A percentile compares a stretch with the other conserved stretches of the same genome.
Conservation (phyloP, 53 echinoderm and acorn worm species). For the Henricia sp. region DNA sequence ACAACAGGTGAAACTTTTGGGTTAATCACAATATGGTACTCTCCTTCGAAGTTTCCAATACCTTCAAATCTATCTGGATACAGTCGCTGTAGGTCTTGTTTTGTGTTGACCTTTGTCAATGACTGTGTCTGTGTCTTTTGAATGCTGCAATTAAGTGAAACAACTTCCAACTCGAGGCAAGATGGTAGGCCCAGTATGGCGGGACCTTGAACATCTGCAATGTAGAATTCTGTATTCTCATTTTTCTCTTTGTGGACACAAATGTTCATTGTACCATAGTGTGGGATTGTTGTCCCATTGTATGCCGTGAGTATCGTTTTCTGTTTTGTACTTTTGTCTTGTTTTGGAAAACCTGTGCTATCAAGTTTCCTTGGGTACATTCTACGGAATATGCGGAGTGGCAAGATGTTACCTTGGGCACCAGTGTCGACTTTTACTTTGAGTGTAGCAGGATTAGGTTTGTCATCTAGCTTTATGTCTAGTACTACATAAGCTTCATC, state of each 20-base stretch:
- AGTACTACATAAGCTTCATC: constrained; percentile 52
- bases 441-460: constrained; percentile 31
- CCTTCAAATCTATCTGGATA: constrained; percentile 72
- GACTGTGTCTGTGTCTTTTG: constrained; percentile 2
- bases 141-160: constrained; percentile 38
- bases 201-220: constrained; percentile 54
- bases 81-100: constrained; percentile 48
- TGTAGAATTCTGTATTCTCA: constrained; percentile 48
- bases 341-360: constrained; percentile 29
- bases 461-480: constrained; percentile 13
- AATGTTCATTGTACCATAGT: constrained; percentile 49
- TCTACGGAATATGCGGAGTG: constrained; percentile 28
- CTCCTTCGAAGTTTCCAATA: constrained; percentile 61
- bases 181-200: constrained; percentile 61
- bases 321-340: background rate
- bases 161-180: constrained; percentile 28
- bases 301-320: constrained; percentile 58
- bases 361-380: constrained; percentile 47
- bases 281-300: constrained; percentile 64
- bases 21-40: constrained; percentile 58
- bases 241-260: constrained; percentile 29
- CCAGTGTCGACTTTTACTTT: constrained; percentile 60
- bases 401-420: constrained; percentile 52
- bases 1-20: constrained; percentile 49
- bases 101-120: constrained; percentile 2